Evolutionary conservation across 2,113 vertebrate genomes (phyloP).

Genomic region (Lepisosteus osseus): DNA sequence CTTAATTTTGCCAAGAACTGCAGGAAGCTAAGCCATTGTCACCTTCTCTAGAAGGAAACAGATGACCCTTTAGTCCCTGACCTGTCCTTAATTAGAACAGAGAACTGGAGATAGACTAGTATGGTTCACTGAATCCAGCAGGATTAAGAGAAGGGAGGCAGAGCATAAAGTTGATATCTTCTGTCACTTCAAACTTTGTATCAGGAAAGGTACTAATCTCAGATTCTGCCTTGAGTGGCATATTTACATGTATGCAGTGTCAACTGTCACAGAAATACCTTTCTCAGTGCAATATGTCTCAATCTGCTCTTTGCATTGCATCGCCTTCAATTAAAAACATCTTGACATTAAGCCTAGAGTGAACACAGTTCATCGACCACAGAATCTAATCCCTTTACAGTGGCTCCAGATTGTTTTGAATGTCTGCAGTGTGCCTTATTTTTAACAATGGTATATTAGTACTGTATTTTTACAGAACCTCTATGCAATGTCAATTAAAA

Average conservation of each 20-base stretch:
- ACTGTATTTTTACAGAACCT: slow-evolving; percentile 25
- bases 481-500: slow-evolving; percentile 26
- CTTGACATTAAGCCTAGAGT: neutral
- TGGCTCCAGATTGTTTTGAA: neutral
- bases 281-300: neutral
- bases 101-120: slow-evolving; percentile 35
- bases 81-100: slow-evolving; percentile 60
- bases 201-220: neutral
- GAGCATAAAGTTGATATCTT: slow-evolving; percentile 9
- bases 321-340: slow-evolving; percentile 3
- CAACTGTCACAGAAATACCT: neutral
- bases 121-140: slow-evolving; percentile 43
- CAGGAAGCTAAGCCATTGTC: slow-evolving; percentile 23
- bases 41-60: slow-evolving; percentile 24
- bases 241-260: neutral
- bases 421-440: neutral
- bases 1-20: slow-evolving; percentile 29
- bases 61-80: slow-evolving; percentile 10
- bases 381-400: neutral
- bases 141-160: slow-evolving; percentile 46
- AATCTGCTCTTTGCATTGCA: slow-evolving; percentile 5
- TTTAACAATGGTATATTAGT: slow-evolving; percentile 20
- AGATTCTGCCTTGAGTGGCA: neutral
- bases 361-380: slow-evolving; percentile 7
- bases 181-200: neutral